Evolutionary conservation across 2,888 invertebrate species (phyloP), one percentile per base, ranked within the genome.

Genomic region (Tetragonula carbonaria): DNA sequence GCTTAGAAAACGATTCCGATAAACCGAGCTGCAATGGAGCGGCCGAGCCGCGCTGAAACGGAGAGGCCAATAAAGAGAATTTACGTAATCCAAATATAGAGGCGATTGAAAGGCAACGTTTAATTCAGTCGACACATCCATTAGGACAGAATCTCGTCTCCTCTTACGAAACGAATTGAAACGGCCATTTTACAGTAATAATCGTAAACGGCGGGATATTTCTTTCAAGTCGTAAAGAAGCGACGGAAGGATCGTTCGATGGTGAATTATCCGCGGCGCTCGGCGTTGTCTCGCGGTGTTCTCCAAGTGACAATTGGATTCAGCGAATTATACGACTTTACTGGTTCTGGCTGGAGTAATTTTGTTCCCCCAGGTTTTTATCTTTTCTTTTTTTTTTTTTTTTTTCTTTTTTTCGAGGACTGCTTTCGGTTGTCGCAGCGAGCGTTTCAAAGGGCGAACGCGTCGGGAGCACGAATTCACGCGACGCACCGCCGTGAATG

Each of bases 41-140:
- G 71, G 23, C 50, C 50, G 79, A 16, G 18, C 67, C 21, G 67
- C 72, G 38, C 57, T 67, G 71, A 73, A 76, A 72, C 62, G 5
- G 67, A 16, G 38, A 76, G 67, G 67, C 74, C 76, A 68, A 82
- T 82, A 82, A 82, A 76, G 83, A 72, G 83, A 82, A 76, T 82
- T 83, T 76, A 77, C 83, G 83, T 82, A 77, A 82, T 83, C 77
- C 83, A 57, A 83, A 83, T 82, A 82, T 82, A 82, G 72, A 55
- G 83, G 77, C 83, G 82, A 82, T 82, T 73, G 63, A 67, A 83
- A 77, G 45, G 45, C 50, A 68, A 76, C 83, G 59, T 82, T 83
- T 77, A 82, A 82, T 83, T 82, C 67, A 68, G 72, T 77, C 72
- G 72, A n/a, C n/a, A 62, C 62, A 38, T 51, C 66, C 83, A 76